Percentiles rank a stretch among this genome's conserved stretches.
Evolutionary conservation across 2,888 invertebrate genomes (phyloP).

Genomic region (Invenusta paracnida): DNA sequence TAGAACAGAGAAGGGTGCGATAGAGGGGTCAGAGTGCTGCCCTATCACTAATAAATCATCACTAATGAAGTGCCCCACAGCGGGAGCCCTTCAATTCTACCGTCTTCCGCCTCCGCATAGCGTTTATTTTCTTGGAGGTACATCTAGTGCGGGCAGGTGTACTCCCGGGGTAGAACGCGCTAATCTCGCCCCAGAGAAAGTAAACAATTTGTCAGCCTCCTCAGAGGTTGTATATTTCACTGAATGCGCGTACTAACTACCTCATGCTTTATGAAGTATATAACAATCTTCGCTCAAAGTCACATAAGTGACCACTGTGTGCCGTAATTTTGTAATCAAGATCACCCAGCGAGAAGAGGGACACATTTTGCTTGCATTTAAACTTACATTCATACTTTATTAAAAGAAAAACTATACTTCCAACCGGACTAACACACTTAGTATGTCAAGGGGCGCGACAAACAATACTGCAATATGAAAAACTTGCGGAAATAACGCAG

Average conservation of each 20-base stretch:
- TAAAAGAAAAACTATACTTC: too few species aligned
- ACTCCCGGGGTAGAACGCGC: not conserved
- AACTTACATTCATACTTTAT: too few species aligned
- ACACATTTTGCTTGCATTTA: too few species aligned
- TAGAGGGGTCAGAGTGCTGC: not conserved
- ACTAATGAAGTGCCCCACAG: not conserved
- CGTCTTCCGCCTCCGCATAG: not conserved
- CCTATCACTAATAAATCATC: slow-evolving; percentile 19
- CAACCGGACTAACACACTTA: too few species aligned
- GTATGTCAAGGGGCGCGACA: too few species aligned
- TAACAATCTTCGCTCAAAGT: not conserved
- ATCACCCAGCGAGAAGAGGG: too few species aligned
- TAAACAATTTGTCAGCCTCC: slow-evolving; percentile 4
- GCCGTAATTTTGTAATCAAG: not conserved
- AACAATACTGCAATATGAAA: too few species aligned
- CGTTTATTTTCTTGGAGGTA: too few species aligned
- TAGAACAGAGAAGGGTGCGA: not conserved
- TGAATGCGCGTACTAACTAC: too few species aligned
- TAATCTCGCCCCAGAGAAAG: not conserved
- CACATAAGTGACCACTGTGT: not conserved
- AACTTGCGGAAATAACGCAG: too few species aligned
- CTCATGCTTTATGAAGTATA: too few species aligned
- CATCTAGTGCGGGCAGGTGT: not conserved
- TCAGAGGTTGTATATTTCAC: too few species aligned
- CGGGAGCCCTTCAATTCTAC: not conserved